phyloP scores from a whole-genome alignment of 35 echinoderm and acorn worm genomes.

The Heliocidaris tuberculata region DNA sequence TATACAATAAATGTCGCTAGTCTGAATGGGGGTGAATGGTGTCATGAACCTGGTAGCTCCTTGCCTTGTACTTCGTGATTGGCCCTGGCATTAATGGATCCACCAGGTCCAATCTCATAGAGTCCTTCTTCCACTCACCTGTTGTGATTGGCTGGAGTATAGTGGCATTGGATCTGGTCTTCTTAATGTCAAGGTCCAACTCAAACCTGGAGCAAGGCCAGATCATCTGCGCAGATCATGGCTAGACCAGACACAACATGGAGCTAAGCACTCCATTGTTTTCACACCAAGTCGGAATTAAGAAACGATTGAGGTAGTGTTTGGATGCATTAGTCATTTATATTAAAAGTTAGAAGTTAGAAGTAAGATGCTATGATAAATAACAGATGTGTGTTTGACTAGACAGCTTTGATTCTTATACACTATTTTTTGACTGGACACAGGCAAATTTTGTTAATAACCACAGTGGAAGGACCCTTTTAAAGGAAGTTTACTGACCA shows the following conservation, averaged over 20 bases:
- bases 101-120: neutral
- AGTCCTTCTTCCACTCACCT: neutral
- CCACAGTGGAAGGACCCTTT: no score
- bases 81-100: neutral
- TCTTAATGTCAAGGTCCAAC: neutral
- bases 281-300: neutral
- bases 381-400: neutral
- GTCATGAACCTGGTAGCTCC: neutral
- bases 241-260: neutral
- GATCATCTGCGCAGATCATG: neutral
- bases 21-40: neutral
- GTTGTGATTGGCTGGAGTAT: neutral
- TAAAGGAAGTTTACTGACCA: no score
- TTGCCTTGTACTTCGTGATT: neutral
- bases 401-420: neutral
- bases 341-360: neutral
- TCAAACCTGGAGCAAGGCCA: neutral
- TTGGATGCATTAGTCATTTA: neutral
- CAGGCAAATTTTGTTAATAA: no score
- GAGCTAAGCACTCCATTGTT: neutral
- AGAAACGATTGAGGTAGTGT: neutral
- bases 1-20: neutral
- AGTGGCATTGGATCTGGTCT: neutral
- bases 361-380: neutral
- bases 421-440: neutral